phyloP scores from a whole-genome alignment of 2,888 invertebrate genomes.

The Drosophila prostipennis region DNA sequence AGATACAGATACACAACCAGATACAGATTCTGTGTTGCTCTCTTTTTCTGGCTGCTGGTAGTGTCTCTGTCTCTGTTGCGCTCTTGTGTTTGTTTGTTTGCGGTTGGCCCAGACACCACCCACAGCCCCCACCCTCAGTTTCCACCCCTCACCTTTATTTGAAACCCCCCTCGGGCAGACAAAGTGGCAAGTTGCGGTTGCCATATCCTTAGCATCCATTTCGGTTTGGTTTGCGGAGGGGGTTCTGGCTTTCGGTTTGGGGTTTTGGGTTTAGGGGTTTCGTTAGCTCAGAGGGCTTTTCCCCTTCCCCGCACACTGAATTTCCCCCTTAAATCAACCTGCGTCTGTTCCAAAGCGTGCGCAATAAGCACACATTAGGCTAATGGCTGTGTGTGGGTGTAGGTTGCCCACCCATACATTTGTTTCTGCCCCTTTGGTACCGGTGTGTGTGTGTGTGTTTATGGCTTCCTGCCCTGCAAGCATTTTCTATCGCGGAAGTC shows the following conservation, averaged over 20 bases:
- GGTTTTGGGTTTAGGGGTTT: constrained; percentile 1
- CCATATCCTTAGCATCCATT: constrained; percentile 35
- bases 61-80: constrained; percentile 39
- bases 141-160: neutral
- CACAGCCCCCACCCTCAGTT: neutral
- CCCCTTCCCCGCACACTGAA: constrained; percentile 1
- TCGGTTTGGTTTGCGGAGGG: constrained; percentile 13
- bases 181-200: constrained; percentile 68
- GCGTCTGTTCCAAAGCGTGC: constrained; percentile 74
- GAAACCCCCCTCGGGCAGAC: constrained; percentile 59
- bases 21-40: constrained; percentile 51
- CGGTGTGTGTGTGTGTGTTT: constrained; percentile 26
- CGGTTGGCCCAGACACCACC: constrained; percentile 53
- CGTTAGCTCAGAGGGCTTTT: constrained; percentile 1
- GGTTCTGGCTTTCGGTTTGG: constrained; percentile 4
- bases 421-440: neutral
- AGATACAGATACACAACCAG: constrained; percentile 47
- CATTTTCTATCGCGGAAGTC: too few relatives aligned
- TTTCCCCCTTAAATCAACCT: constrained; percentile 34
- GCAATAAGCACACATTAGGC: constrained; percentile 80
- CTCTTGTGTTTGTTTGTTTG: constrained; percentile 49
- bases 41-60: constrained; percentile 40
- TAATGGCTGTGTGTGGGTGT: constrained; percentile 65
- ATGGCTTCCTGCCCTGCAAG: too few relatives aligned
- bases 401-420: constrained; percentile 6